phyloP scores from a whole-genome alignment of 2,113 vertebrate genomes.

The Bos javanicus region DNA sequence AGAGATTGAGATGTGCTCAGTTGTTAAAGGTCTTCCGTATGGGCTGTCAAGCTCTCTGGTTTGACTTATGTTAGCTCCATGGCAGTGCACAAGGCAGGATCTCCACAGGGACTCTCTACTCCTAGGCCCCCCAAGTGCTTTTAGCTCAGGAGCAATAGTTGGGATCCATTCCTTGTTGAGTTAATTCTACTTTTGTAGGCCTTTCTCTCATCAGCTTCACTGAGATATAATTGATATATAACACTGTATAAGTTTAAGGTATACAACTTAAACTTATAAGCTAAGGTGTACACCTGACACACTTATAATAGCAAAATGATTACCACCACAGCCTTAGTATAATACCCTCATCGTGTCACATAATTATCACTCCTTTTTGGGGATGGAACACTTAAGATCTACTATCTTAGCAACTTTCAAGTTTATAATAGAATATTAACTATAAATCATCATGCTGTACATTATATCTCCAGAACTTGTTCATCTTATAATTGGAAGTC shows the following conservation, averaged over 20 bases:
- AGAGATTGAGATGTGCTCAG: neutral
- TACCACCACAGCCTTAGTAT: neutral
- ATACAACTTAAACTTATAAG: neutral
- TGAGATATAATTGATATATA: neutral
- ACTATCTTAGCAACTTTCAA: neutral
- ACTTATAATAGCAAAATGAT: neutral
- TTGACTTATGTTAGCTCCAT: neutral
- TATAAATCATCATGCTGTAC: neutral
- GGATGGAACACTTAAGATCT: neutral
- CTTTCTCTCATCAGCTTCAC: neutral
- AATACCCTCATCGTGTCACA: neutral
- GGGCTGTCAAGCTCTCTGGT: neutral
- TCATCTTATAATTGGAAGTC: neutral
- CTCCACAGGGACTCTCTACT: neutral
- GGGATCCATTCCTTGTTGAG: neutral
- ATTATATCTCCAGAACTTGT: neutral
- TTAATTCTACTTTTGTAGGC: neutral
- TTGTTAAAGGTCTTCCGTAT: neutral
- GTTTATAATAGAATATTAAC: neutral
- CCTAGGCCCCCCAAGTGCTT: neutral
- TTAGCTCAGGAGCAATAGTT: neutral
- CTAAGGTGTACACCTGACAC: neutral
- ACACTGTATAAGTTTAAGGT: neutral
- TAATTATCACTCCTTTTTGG: neutral
- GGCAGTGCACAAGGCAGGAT: neutral